Conservation (phyloP, 2,888 invertebrate genomes). For the Leptura quadrifasciata region DNA sequence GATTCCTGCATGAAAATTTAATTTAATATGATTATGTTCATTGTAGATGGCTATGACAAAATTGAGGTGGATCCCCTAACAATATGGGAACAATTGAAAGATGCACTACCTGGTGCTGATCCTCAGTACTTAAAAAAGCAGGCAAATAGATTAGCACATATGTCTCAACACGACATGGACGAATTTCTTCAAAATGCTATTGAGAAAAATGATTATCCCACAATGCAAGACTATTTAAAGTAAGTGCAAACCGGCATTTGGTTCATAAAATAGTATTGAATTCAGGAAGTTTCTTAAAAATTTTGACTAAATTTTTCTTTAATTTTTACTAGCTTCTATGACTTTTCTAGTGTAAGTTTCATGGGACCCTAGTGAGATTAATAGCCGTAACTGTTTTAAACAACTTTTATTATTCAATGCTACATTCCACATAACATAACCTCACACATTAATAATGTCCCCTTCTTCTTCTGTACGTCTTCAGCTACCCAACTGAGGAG, state of each 20-base stretch:
- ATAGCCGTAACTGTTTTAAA: too few species aligned
- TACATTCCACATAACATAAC: too few species aligned
- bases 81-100: conserved; percentile 62
- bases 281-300: too few species aligned
- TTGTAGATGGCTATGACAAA: conserved; percentile 53
- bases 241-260: conserved; percentile 49
- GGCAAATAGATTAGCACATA: conserved; percentile 61
- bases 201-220: conserved; percentile 68
- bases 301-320: too few species aligned
- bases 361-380: too few species aligned
- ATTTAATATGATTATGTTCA: not conserved
- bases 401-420: too few species aligned
- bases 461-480: too few species aligned
- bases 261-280: too few species aligned
- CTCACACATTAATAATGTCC: too few species aligned
- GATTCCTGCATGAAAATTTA: not conserved
- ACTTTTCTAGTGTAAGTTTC: too few species aligned
- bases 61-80: conserved; percentile 51
- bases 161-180: conserved; percentile 59
- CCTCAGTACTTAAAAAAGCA: conserved; percentile 66
- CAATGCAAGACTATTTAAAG: conserved; percentile 70
- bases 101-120: conserved; percentile 69
- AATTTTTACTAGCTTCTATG: too few species aligned
- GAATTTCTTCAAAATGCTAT: conserved; percentile 65
- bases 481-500: too few species aligned